A percentile compares a stretch with the other conserved stretches of the same genome.
phyloP scores from a whole-genome alignment of 2,113 vertebrate genomes.

The Pomatorhinus ruficollis region DNA sequence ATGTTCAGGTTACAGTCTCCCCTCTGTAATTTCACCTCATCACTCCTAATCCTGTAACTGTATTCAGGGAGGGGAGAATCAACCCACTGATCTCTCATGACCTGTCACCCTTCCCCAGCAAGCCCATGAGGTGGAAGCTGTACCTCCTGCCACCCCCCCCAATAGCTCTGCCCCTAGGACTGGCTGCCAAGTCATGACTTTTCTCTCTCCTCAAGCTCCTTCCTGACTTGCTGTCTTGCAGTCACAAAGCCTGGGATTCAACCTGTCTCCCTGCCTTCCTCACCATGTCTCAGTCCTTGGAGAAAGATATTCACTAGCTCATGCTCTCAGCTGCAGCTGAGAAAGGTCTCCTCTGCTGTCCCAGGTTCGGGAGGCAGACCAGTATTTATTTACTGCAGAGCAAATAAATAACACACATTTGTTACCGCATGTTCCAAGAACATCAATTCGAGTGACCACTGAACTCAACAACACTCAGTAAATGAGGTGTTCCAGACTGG shows the following conservation, averaged over 20 bases:
- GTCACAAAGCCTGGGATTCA: neutral
- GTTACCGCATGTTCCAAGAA: rapidly evolving
- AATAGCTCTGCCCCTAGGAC: neutral
- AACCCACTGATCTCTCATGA: neutral
- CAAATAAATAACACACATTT: neutral
- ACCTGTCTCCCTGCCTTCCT: neutral
- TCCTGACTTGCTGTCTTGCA: neutral
- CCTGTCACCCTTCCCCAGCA: neutral
- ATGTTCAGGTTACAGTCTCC: neutral
- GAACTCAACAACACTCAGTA: neutral
- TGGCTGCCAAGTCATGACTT: neutral
- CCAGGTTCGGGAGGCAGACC: neutral
- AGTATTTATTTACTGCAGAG: neutral
- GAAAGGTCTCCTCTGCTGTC: neutral
- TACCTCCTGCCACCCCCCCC: neutral
- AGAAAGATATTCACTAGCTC: neutral
- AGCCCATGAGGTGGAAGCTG: neutral
- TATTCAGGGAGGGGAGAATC: slow-evolving; percentile 5
- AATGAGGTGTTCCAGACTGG: neutral
- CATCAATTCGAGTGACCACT: neutral
- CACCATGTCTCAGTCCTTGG: neutral
- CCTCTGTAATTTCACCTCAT: slow-evolving; percentile 40
- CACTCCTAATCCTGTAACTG: neutral
- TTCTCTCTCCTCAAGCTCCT: neutral
- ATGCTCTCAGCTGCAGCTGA: neutral